These are phyloP conservation scores for Vanessa atalanta DNA, from an alignment of 1,140 invertebrate species.

Conservation along the genomic window DNA sequence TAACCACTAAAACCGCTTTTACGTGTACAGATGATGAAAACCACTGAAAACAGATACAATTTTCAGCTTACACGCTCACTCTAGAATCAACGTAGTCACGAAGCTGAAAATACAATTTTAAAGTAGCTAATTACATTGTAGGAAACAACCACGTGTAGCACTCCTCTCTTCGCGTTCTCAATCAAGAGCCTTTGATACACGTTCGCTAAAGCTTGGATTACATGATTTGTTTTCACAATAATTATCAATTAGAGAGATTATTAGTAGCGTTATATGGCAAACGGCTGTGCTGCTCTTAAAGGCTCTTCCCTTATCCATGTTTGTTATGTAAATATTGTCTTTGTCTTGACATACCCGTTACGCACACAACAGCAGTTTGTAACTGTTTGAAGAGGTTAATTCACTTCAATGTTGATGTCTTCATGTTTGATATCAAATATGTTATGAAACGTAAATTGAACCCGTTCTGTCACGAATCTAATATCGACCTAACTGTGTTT, in stretches of 20 bases:
- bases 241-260: conserved; percentile 9
- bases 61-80: no score
- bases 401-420: conserved; percentile 47
- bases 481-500: conserved; percentile 26
- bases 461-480: conserved; percentile 19
- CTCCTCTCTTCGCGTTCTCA: no score
- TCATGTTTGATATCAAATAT: conserved; percentile 44
- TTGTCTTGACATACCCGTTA: conserved; percentile 40
- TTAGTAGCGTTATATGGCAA: conserved; percentile 24
- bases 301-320: conserved; percentile 36
- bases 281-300: conserved; percentile 24
- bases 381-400: conserved; percentile 53
- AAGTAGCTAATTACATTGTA: conserved; percentile 11
- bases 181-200: neutral
- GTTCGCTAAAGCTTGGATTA: neutral
- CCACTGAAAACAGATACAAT: no score
- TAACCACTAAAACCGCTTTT: no score
- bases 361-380: conserved; percentile 29
- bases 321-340: conserved; percentile 50
- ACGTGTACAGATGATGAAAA: no score
- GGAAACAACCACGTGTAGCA: neutral
- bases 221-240: neutral
- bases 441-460: conserved; percentile 33
- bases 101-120: conserved; percentile 1
- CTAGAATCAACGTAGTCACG: neutral